Evolutionary conservation across 1,140 invertebrate species (phyloP).

Genomic region (Drosophila subobscura): DNA sequence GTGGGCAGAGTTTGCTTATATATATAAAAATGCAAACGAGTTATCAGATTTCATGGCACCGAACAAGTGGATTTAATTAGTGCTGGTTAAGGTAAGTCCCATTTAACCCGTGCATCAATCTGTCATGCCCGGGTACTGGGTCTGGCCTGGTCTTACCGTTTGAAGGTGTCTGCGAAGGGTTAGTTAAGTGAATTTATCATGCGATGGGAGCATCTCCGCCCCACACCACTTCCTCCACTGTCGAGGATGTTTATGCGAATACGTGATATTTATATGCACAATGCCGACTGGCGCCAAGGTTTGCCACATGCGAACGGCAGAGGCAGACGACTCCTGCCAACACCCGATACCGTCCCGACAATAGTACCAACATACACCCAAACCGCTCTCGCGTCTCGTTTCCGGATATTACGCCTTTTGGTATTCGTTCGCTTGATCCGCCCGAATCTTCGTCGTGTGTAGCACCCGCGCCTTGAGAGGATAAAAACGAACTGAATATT

Average conservation of each 20-base stretch:
- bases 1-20: neutral
- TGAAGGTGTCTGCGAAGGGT: slow-evolving; percentile 4
- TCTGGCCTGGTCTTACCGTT: neutral
- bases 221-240: slow-evolving; percentile 1
- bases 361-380: too few relatives aligned
- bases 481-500: slow-evolving; percentile 35
- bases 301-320: slow-evolving; percentile 7
- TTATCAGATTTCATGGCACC: slow-evolving; percentile 15
- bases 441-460: neutral
- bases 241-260: slow-evolving; percentile 36
- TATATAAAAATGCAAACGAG: too few relatives aligned
- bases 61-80: slow-evolving; percentile 51
- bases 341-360: neutral
- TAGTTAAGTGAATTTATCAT: slow-evolving; percentile 53
- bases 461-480: slow-evolving; percentile 34
- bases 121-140: neutral
- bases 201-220: slow-evolving; percentile 16
- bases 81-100: slow-evolving; percentile 4
- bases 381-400: too few relatives aligned
- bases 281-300: slow-evolving; percentile 50
- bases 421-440: neutral
- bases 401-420: too few relatives aligned
- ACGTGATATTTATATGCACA: slow-evolving; percentile 69
- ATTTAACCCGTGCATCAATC: neutral
- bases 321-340: slow-evolving; percentile 15